Evolutionary conservation across 2,888 invertebrate genomes (phyloP), one percentile per base, ranked within the genome.

Genomic region (Drosophila hamatofila): DNA sequence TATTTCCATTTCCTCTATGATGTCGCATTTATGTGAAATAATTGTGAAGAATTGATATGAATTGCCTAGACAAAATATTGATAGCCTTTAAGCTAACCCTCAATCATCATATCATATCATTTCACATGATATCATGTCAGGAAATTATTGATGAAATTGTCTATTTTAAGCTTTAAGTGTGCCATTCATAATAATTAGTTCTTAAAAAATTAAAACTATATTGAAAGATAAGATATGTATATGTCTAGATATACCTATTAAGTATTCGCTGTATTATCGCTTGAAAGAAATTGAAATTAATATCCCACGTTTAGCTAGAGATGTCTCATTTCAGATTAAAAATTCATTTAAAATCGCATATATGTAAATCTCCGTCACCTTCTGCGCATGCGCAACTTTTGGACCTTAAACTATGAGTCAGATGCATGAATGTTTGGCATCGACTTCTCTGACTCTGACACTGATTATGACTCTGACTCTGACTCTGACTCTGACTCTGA

Each of bases 361-460:
- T 37, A 7, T 8, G n/a, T 37, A 37, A 37, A 37, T 37, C 37
- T 37, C 39, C 55, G 30, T 21, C 64, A 44, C 11, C 44, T 58
- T 33, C 14, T 42, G 23, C 70, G 77, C 78, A 63, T 70, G 76
- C 78, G 70, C 63, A 42, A 46, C 59, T 39, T 42, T 2, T 46
- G 46, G 64, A 27, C 48, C 56, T 48, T 48, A 25, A 21, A n/a
- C 39, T 18, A 33, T 74, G 71, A 74, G 39, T 77, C 66, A 66
- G 52, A 35, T 35, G 51, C 35, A 30, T 55, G 72, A 23, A 23
- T 25, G 16, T 44, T 11, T 46, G 44, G 11, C 55, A 18, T 27
- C 41, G 18, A n/a, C 39, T 41, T 30, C 35, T 35, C n/a, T 37
- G 37, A n/a, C n/a, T 46, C 14, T 14, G 23, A 14, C 14, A 4